phyloP scores from a whole-genome alignment of 2,888 invertebrate genomes.

The Corythucha ciliata region DNA sequence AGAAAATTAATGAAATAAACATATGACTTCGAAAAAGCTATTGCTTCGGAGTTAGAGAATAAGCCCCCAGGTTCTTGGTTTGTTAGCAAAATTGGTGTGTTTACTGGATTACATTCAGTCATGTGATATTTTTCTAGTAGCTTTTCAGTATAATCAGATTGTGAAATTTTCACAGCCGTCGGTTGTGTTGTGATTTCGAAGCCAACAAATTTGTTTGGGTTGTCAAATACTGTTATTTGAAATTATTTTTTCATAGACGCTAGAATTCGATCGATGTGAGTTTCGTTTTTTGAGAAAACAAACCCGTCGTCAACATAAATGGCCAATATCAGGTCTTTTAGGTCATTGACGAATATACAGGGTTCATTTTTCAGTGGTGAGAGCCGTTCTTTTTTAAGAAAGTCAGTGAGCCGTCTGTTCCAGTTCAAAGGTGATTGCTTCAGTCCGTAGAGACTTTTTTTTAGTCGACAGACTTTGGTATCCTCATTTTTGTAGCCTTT shows the following conservation, averaged over 20 bases:
- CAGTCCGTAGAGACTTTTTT: slow-evolving; percentile 27
- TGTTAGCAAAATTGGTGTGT: slow-evolving; percentile 13
- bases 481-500: slow-evolving; percentile 23
- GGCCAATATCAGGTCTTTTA: slow-evolving; percentile 24
- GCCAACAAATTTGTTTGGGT: slow-evolving; percentile 28
- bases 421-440: slow-evolving; percentile 12
- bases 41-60: no score
- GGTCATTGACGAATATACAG: slow-evolving; percentile 26
- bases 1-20: no score
- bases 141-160: slow-evolving; percentile 24
- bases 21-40: no score
- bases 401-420: slow-evolving; percentile 22
- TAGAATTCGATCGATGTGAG: slow-evolving; percentile 24
- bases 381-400: slow-evolving; percentile 21
- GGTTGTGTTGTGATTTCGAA: slow-evolving; percentile 26
- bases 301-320: slow-evolving; percentile 34
- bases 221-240: slow-evolving; percentile 30
- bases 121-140: slow-evolving; percentile 28
- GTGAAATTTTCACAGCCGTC: slow-evolving; percentile 21
- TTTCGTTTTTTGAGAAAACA: slow-evolving; percentile 24
- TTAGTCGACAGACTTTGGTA: slow-evolving; percentile 23
- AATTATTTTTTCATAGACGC: slow-evolving; percentile 27
- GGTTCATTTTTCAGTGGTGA: slow-evolving; percentile 15
- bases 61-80: no score
- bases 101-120: slow-evolving; percentile 24